phyloP scores from a whole-genome alignment of 2,797 vertebrate genomes.

The Alectoris magna region DNA sequence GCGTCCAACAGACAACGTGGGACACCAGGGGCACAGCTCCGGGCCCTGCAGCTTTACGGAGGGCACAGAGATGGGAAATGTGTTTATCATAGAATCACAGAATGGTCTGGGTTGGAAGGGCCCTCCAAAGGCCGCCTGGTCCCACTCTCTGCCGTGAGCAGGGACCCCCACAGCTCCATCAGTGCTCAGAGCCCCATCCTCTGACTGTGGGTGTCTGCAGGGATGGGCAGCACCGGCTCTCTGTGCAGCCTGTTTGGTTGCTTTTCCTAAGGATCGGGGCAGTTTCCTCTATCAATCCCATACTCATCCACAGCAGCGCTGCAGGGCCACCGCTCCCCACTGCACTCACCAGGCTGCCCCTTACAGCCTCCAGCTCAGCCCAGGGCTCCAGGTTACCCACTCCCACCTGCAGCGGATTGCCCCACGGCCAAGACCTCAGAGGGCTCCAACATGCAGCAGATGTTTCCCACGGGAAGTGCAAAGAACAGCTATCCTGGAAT shows the following conservation, averaged over 20 bases:
- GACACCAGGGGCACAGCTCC: not conserved
- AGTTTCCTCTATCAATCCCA: not conserved
- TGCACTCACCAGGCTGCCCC: not conserved
- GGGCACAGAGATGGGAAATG: not conserved
- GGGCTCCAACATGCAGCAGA: not conserved
- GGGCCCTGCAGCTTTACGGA: not conserved
- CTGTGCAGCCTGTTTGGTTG: too few species aligned
- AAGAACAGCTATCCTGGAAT: not conserved
- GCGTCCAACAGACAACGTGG: fast-evolving
- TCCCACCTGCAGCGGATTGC: not conserved
- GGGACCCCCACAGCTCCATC: too few species aligned
- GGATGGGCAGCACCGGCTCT: too few species aligned
- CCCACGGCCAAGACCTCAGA: not conserved
- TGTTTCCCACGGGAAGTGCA: not conserved
- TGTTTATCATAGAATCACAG: not conserved
- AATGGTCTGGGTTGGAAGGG: too few species aligned
- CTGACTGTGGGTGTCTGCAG: too few species aligned
- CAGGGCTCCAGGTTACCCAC: not conserved
- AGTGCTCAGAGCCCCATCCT: too few species aligned
- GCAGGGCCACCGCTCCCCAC: not conserved
- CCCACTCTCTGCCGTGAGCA: too few species aligned
- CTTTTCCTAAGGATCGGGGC: not conserved
- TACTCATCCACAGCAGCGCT: too few species aligned
- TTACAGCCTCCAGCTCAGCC: not conserved
- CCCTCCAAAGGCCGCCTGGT: too few species aligned